Evolutionary conservation across 1,140 invertebrate genomes (phyloP), one percentile per base, ranked within the genome.

Genomic region (Stenopsyche tienmushanensis): DNA sequence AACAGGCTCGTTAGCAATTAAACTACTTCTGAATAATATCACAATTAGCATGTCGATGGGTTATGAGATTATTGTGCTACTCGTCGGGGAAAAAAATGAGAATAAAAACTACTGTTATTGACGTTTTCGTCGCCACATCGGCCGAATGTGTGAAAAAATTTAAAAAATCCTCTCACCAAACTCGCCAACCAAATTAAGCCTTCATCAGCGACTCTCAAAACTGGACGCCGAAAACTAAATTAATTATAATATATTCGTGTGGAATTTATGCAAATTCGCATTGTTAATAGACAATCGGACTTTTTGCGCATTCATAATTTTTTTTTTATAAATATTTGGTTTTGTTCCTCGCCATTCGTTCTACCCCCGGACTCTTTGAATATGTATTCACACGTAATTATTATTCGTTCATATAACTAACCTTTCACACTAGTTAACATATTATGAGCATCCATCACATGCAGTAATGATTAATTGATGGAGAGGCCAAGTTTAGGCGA

Each of bases 341-440:
- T n/a, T n/a, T n/a, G n/a, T n/a, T n/a, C n/a, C n/a, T n/a, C n/a
- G n/a, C n/a, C n/a, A n/a, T n/a, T n/a, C n/a, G n/a, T n/a, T n/a
- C n/a, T n/a, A n/a, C n/a, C n/a, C n/a, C n/a, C n/a, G n/a, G n/a
- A n/a, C n/a, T n/a, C n/a, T n/a, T n/a, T n/a, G n/a, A n/a, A 34
- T 34, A 34, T 34, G 29, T 34, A 7, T 13, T 5, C 29, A 34
- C 29, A 34, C 29, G 29, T 7, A 34, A 34, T 34, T 34, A 57
- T 57, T 42, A 13, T 21, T 39, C 54, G 42, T 57, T 57, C 54
- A 57, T 24, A 57, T 39, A 57, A 57, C 54, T 57, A 57, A 57
- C 54, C 57, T 60, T 29, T 60, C 57, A 49, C 44, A 49, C 57
- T 47, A 47, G 41, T 60, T 60, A 42, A 42, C 57, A 60, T 60